phyloP scores from a whole-genome alignment of 2,888 invertebrate genomes.

The Campoplex capitator region DNA sequence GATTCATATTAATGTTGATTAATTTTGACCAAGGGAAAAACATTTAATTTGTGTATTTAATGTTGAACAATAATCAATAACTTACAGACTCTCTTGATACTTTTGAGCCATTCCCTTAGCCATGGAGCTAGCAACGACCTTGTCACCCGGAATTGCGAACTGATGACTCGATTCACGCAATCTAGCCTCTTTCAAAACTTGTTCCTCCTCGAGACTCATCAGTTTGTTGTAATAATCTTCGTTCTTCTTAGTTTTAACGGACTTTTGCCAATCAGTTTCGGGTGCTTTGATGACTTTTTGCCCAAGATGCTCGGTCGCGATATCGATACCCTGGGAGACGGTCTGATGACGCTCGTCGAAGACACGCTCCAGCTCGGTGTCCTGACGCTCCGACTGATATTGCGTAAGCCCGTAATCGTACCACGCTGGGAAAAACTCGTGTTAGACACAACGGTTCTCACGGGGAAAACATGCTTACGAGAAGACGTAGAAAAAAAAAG shows the following conservation, averaged over 20 bases:
- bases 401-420: conserved; percentile 94
- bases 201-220: conserved; percentile 93
- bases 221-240: conserved; percentile 94
- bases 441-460: conserved; percentile 71
- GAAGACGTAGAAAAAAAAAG: conserved; percentile 15
- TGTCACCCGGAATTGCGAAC: conserved; percentile 94
- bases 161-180: conserved; percentile 92
- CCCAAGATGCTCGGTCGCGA: conserved; percentile 86
- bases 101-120: conserved; percentile 95
- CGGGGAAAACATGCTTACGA: conserved; percentile 43
- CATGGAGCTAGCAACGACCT: conserved; percentile 90
- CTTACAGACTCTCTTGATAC: conserved; percentile 94
- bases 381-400: conserved; percentile 93
- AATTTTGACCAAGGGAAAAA: conserved; percentile 18
- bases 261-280: conserved; percentile 94
- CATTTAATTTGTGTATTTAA: conserved; percentile 51
- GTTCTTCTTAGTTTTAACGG: conserved; percentile 92
- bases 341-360: conserved; percentile 93
- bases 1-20: neutral
- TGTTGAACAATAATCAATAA: conserved; percentile 74
- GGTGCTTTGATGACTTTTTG: conserved; percentile 89
- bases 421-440: conserved; percentile 89
- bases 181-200: conserved; percentile 92
- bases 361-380: conserved; percentile 93
- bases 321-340: conserved; percentile 88